A percentile compares a stretch with the other conserved stretches of the same genome.
phyloP scores from a whole-genome alignment of 2,797 vertebrate genomes.

The Anas bernieri region DNA sequence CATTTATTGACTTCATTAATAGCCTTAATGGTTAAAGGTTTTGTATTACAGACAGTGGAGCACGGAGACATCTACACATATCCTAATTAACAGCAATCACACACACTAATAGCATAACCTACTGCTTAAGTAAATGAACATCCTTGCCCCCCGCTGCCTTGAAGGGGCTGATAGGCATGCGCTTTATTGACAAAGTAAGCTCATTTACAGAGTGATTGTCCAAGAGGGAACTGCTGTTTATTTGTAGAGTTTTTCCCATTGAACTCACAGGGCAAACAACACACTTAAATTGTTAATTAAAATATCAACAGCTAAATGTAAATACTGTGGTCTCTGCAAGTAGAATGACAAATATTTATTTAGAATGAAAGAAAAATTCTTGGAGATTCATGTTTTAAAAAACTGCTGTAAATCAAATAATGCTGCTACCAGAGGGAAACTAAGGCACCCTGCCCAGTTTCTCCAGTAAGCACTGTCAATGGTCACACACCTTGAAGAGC shows the following conservation, averaged over 20 bases:
- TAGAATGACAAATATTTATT: slow-evolving; percentile 46
- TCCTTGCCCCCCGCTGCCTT: slow-evolving; percentile 81
- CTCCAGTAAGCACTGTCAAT: not conserved
- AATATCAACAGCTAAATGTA: slow-evolving; percentile 81
- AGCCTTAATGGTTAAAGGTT: slow-evolving; percentile 74
- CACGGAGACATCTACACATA: slow-evolving; percentile 73
- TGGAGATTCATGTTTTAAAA: not conserved
- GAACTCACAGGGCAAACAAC: slow-evolving; percentile 81
- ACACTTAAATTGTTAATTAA: slow-evolving; percentile 83
- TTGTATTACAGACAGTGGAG: slow-evolving; percentile 73
- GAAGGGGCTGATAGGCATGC: slow-evolving; percentile 81
- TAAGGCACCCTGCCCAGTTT: not conserved
- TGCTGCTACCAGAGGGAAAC: not conserved
- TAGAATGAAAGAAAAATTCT: slow-evolving; percentile 21
- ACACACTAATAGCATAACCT: slow-evolving; percentile 83
- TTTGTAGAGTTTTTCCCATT: slow-evolving; percentile 81
- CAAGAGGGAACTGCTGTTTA: slow-evolving; percentile 85
- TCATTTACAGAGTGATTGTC: slow-evolving; percentile 84
- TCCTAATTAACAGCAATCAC: slow-evolving; percentile 86
- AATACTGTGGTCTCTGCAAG: slow-evolving; percentile 70
- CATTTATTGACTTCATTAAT: slow-evolving; percentile 78
- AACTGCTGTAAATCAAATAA: not conserved
- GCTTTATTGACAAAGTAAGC: slow-evolving; percentile 85
- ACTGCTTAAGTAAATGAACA: slow-evolving; percentile 87
- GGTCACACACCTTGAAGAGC: not conserved